Percentiles rank a stretch among this genome's conserved stretches.
phyloP scores from a whole-genome alignment of 2,888 invertebrate species.

The Oligia strigilis region DNA sequence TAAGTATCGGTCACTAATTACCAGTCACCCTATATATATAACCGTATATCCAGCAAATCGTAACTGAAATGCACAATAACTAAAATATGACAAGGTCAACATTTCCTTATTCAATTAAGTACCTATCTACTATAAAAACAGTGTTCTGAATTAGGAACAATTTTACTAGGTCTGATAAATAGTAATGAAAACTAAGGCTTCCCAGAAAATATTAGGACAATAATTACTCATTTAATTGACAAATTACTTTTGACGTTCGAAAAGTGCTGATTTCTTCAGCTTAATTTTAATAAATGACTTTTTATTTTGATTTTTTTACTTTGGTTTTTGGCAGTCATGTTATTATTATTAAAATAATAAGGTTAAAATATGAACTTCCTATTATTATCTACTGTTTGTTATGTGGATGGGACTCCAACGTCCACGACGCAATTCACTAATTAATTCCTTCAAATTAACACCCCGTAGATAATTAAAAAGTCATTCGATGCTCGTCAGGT shows the following conservation, averaged over 20 bases:
- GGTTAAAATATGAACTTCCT: background rate
- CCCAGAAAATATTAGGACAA: background rate
- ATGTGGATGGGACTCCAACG: background rate
- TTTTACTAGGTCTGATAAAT: background rate
- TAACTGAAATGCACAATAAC: background rate
- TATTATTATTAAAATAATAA: background rate
- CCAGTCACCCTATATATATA: too few species aligned
- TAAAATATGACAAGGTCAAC: background rate
- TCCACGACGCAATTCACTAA: background rate
- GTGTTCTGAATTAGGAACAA: too few species aligned
- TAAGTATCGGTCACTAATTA: too few species aligned
- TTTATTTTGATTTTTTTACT: background rate
- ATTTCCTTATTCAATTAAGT: background rate
- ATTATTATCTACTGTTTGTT: background rate
- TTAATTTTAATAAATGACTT: background rate
- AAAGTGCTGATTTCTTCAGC: background rate
- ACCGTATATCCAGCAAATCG: background rate
- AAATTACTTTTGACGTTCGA: background rate
- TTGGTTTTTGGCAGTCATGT: background rate
- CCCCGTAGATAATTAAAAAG: background rate
- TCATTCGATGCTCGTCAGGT: background rate
- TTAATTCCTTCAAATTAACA: background rate
- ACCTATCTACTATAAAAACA: background rate
- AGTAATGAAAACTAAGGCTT: background rate
- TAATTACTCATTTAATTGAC: slow-evolving; percentile 1